Base-by-base conservation (phyloP, 2,888 invertebrate genomes). In the Hirtodrosophila alboralis region DNA sequence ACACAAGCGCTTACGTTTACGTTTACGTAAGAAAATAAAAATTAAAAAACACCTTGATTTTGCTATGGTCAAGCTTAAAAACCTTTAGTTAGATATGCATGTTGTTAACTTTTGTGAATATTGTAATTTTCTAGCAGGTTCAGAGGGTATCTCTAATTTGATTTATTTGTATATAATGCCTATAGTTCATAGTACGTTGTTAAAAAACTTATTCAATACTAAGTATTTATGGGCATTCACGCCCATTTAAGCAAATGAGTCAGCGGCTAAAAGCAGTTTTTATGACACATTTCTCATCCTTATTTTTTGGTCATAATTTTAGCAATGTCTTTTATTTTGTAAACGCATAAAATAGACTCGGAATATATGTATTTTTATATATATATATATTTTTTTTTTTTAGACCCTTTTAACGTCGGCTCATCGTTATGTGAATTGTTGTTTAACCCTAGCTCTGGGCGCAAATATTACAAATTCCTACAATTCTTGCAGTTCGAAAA, bases 321-420 rank as follows among this genome's bases (percentile, higher is more conserved):
- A 64, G 56, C 59, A 44, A 33, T 57, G 64, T 59, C 58, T 64
- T 37, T 54, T 41, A n/a, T 53, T 52, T 62, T 56, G 69, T 69
- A 57, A 61, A 38, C 43, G 51, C 79, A 79, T 81, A 78, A 79
- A 78, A 75, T 59, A 56, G 75, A 69, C 36, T 66, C 40, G 51
- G 16, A 36, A 27, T 37, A n/a, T 49, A 38, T 13, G 31, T 31
- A 9, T 56, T 53, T 68, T 52, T 54, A n/a, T n/a, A n/a, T 23
- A 2, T 23, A 7, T 48, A 51, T 34, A 10, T 34, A 0, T 34
- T 14, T 26, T 38, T 31, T 23, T 12, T 10, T 36, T 23, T 8
- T 7, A 26, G 26, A 10, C 9, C n/a, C 14, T 21, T 12, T 28
- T 18, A 37, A 27, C 23, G 34, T 26, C 41, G 28, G 40, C 52